Evolutionary conservation across 1,140 invertebrate genomes (phyloP).

Genomic region (Drosophila obscura): DNA sequence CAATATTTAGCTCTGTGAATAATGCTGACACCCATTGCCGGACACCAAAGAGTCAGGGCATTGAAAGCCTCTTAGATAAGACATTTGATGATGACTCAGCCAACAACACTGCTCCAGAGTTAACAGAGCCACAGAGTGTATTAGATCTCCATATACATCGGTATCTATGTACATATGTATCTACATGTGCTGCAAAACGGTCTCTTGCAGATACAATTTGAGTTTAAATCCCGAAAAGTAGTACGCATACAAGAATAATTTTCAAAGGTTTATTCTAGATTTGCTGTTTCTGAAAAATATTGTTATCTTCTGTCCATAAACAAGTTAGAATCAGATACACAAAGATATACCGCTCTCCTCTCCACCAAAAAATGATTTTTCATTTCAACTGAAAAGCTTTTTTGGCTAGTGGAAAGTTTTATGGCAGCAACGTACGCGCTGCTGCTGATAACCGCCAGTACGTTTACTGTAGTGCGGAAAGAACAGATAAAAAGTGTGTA

Average conservation of each 20-base stretch:
- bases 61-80: constrained; percentile 38
- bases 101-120: not conserved
- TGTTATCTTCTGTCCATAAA: constrained; percentile 40
- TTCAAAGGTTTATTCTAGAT: not conserved
- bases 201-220: constrained; percentile 30
- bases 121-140: not conserved
- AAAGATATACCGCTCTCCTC: constrained; percentile 12
- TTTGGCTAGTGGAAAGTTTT: constrained; percentile 48
- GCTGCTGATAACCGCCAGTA: constrained; percentile 12
- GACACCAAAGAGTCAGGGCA: not conserved
- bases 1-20: constrained; percentile 44
- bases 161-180: constrained; percentile 15
- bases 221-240: constrained; percentile 27
- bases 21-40: constrained; percentile 10
- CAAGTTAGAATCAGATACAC: constrained; percentile 37
- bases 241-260: not conserved
- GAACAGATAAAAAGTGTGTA: too few relatives aligned
- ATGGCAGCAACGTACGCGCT: constrained; percentile 33
- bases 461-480: too few relatives aligned
- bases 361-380: constrained; percentile 9
- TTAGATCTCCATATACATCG: not conserved
- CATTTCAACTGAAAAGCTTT: constrained; percentile 31
- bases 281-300: constrained; percentile 43
- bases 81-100: constrained; percentile 30
- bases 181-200: constrained; percentile 2